Evolutionary conservation across 2,113 vertebrate species (phyloP).

Genomic region (Amphiprion ocellaris): DNA sequence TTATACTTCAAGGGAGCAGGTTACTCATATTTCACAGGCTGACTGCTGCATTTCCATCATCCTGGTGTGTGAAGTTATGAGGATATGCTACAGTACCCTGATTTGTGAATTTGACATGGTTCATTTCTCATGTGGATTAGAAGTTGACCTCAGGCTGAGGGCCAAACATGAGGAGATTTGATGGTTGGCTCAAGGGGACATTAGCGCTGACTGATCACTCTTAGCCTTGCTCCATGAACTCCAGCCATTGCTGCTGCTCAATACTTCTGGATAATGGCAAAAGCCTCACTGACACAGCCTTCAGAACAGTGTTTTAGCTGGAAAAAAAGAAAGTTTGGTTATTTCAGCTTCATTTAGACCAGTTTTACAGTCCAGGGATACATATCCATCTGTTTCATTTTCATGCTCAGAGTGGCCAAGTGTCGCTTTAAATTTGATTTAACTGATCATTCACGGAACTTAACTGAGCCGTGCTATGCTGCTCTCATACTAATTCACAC

Average conservation of each 20-base stretch:
- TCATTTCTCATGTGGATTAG: slow-evolving; percentile 72
- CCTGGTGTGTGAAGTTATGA: slow-evolving; percentile 39
- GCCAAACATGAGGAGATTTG: slow-evolving; percentile 76
- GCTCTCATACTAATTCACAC: slow-evolving; percentile 33
- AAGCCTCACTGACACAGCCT: slow-evolving; percentile 34
- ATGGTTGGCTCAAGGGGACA: slow-evolving; percentile 61
- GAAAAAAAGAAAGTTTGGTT: slow-evolving; percentile 30
- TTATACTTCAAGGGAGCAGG: background rate
- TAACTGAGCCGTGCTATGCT: slow-evolving; percentile 34
- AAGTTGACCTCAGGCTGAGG: slow-evolving; percentile 71
- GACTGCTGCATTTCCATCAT: slow-evolving; percentile 46
- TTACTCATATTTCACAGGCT: slow-evolving; percentile 18
- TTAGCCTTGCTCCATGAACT: slow-evolving; percentile 54
- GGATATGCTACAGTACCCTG: slow-evolving; percentile 37
- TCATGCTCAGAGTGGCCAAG: slow-evolving; percentile 47
- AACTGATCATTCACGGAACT: slow-evolving; percentile 53
- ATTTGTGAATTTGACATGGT: slow-evolving; percentile 74
- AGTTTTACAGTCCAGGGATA: slow-evolving; percentile 50
- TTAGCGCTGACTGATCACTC: slow-evolving; percentile 70
- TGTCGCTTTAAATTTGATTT: slow-evolving; percentile 70
- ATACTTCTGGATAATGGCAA: slow-evolving; percentile 36
- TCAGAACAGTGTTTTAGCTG: slow-evolving; percentile 31
- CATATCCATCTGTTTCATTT: slow-evolving; percentile 68
- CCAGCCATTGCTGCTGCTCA: slow-evolving; percentile 42
- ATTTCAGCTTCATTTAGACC: slow-evolving; percentile 60